phyloP scores from a whole-genome alignment of 2,113 vertebrate species.

The Chaetura pelagica region DNA sequence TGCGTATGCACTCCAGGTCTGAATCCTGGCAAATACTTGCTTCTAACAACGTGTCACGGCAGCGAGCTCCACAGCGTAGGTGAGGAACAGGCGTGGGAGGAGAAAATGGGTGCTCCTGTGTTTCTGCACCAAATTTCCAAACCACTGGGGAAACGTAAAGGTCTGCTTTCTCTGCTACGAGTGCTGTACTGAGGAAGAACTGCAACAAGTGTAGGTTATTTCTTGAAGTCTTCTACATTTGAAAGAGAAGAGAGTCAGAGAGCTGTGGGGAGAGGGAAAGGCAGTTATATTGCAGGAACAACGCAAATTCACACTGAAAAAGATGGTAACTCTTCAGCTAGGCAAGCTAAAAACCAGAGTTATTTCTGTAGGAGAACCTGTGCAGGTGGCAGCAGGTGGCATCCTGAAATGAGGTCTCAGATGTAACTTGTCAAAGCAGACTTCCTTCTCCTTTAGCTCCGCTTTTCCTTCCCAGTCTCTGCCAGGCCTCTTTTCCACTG shows the following conservation, averaged over 20 bases:
- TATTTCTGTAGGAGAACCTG: neutral
- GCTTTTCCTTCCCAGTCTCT: accelerated
- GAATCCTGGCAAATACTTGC: neutral
- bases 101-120: neutral
- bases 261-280: neutral
- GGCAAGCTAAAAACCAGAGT: neutral
- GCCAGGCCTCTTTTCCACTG: neutral
- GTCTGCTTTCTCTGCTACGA: neutral
- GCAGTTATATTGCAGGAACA: neutral
- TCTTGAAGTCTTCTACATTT: neutral
- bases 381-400: neutral
- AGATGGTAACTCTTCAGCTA: neutral
- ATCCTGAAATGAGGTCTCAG: neutral
- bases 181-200: neutral
- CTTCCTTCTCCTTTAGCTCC: neutral
- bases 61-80: neutral
- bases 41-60: neutral
- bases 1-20: neutral
- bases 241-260: accelerated
- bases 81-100: neutral
- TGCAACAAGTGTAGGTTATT: neutral
- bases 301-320: neutral
- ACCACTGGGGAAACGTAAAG: neutral
- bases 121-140: neutral
- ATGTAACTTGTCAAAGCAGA: neutral